Evolutionary conservation across 2,888 invertebrate species (phyloP), one percentile per base, ranked within the genome.

Genomic region (Steinernema hermaphroditum): DNA sequence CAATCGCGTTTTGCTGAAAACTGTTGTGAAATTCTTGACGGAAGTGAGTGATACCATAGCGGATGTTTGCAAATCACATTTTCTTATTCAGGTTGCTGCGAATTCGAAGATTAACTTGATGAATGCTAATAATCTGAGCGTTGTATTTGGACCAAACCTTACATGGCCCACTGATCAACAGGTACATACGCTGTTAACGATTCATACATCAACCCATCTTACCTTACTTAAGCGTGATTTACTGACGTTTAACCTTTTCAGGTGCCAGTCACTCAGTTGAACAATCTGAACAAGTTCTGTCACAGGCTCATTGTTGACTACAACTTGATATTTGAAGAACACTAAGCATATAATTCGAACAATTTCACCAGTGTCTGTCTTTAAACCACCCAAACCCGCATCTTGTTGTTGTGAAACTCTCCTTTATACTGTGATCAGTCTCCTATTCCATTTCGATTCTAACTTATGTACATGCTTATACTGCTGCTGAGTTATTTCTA

Each of bases 101-200:
- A 92, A 94, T 87, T 92, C 93, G 80, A 91, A 92, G 75, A 89
- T 91, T 70, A 97, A 97, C 72, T 78, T 85, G 88, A 96, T 96
- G 95, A 94, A 94, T 87, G 92, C 94, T 69, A 91, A 93, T 82
- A 93, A 93, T 88, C 89, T 94, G 86, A 94, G 94, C 74, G 95
- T 96, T 76, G 94, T 96, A 77, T 96, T 96, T 88, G 95, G 95
- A 0, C 96, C 95, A 2, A 95, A 94, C 75, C 90, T 96, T 78
- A 93, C 95, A 74, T 91, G 94, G 79, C 92, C 93, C 14, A 93
- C 83, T 0, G 81, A 85, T 74, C 83, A 84, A 72, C 84, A 84
- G 72, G 80, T 82, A 19, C 43, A 44, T 49, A 24, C 50, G 19
- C 9, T 50, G 24, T 50, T 50, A 19, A 22, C 8, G 8, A 19